These are phyloP conservation scores for Pelobates fuscus DNA, from an alignment of 2,113 vertebrate genomes.

Conservation along the genomic window DNA sequence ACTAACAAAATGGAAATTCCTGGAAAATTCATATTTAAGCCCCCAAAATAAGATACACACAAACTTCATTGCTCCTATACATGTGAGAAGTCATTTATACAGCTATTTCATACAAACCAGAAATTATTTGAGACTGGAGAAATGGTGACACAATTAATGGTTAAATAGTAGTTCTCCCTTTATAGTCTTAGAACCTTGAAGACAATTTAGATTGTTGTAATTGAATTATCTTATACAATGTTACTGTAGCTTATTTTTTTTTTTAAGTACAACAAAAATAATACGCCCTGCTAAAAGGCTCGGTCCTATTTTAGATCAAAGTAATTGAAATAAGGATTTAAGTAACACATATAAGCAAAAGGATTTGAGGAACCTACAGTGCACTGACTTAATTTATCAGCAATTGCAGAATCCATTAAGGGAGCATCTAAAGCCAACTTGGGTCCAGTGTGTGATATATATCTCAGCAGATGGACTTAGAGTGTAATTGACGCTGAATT, in stretches of 20 bases:
- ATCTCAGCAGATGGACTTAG: constrained; percentile 81
- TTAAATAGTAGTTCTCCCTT: no score
- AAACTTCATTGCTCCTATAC: no score
- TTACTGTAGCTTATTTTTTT: no score
- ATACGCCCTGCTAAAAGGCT: no score
- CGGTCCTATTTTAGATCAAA: constrained; percentile 66
- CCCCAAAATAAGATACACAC: neutral
- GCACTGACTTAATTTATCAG: constrained; percentile 88
- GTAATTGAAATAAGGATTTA: constrained; percentile 61
- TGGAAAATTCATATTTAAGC: neutral
- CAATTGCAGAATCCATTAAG: constrained; percentile 87
- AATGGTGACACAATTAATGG: no score
- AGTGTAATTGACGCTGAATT: constrained; percentile 89
- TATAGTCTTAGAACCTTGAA: no score
- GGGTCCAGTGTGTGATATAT: constrained; percentile 82
- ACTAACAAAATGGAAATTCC: neutral
- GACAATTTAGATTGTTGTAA: no score
- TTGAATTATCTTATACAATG: no score
- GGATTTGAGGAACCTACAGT: constrained; percentile 80
- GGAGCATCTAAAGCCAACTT: constrained; percentile 78
- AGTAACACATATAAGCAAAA: constrained; percentile 78
- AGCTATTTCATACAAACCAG: no score
- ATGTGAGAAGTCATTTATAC: no score
- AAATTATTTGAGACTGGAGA: no score
- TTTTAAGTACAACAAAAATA: no score